A percentile compares a stretch with the other conserved stretches of the same genome.
phyloP scores from a whole-genome alignment of 2,113 vertebrate genomes.

The Scopus umbretta region DNA sequence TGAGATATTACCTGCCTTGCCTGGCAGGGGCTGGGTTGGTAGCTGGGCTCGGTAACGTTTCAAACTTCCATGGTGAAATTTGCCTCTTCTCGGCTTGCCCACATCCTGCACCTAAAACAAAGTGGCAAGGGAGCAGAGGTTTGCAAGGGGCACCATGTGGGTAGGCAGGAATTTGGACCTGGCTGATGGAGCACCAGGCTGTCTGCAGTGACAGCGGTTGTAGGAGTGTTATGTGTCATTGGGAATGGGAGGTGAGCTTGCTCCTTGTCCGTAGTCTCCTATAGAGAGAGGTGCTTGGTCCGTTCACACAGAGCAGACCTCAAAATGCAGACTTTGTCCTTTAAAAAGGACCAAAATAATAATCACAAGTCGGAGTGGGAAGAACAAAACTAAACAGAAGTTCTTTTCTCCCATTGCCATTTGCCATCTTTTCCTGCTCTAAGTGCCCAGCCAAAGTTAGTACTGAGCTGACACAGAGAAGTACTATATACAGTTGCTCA shows the following conservation, averaged over 20 bases:
- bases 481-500: not conserved
- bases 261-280: not conserved
- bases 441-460: not conserved
- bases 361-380: not conserved
- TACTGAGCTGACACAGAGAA: not conserved
- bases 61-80: not conserved
- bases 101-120: not conserved
- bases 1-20: not conserved
- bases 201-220: accelerated
- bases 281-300: not conserved
- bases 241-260: not conserved
- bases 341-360: not conserved
- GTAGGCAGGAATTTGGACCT: not conserved
- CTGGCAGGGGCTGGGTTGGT: not conserved
- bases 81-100: not conserved
- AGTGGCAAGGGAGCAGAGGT: not conserved
- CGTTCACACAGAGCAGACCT: not conserved
- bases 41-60: not conserved
- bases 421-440: not conserved
- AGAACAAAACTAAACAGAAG: not conserved
- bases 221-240: not conserved
- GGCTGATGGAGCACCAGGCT: not conserved
- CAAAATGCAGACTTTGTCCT: not conserved
- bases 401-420: not conserved
- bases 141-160: not conserved